phyloP scores from a whole-genome alignment of 2,797 vertebrate species.

The Pantherophis vulpinus region DNA sequence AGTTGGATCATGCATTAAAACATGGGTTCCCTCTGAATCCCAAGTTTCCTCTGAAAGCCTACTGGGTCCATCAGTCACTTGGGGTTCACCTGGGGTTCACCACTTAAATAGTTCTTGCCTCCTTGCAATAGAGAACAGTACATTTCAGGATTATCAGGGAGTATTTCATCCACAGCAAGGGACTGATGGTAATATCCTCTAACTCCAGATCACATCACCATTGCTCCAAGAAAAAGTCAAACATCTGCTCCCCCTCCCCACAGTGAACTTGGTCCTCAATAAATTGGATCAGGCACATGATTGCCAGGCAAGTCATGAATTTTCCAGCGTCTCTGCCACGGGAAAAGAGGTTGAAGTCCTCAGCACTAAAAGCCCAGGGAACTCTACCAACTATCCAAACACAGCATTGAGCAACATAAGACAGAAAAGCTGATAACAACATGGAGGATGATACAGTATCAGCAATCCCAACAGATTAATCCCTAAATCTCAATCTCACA shows the following conservation, averaged over 20 bases:
- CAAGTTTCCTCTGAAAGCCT: neutral
- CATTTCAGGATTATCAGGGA: neutral
- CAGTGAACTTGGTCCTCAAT: neutral
- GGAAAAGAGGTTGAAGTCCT: neutral
- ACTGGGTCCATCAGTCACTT: neutral
- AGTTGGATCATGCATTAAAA: neutral
- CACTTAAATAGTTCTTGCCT: neutral
- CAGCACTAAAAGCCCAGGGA: neutral
- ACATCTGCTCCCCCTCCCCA: neutral
- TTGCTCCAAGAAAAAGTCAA: neutral
- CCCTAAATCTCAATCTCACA: neutral
- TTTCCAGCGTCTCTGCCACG: neutral
- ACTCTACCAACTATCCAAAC: neutral
- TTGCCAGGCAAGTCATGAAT: neutral
- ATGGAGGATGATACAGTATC: neutral
- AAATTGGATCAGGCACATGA: neutral
- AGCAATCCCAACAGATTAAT: neutral
- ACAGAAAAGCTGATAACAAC: neutral
- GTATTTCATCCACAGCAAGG: neutral
- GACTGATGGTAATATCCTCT: neutral
- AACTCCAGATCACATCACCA: neutral
- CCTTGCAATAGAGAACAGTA: neutral
- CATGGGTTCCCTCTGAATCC: neutral
- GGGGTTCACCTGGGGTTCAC: neutral
- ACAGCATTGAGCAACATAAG: neutral